Conservation (phyloP, 53 echinoderm and acorn worm species). For the Astropecten irregularis region DNA sequence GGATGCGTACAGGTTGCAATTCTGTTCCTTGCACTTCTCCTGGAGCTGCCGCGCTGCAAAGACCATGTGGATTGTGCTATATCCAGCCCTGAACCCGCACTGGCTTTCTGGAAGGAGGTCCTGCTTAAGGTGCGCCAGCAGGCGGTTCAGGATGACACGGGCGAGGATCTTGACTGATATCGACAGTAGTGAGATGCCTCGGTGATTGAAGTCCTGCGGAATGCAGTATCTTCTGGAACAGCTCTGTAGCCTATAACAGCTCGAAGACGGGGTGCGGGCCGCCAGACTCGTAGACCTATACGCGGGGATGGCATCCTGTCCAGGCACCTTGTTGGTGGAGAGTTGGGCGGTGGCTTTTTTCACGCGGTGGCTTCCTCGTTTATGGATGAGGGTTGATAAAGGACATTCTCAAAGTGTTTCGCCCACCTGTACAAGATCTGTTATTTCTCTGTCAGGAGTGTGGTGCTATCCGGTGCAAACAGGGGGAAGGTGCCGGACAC, state of each 20-base stretch:
- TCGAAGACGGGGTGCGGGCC: no score
- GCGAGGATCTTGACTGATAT: constrained; percentile 27
- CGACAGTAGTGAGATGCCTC: constrained; percentile 29
- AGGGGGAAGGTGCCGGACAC: neutral
- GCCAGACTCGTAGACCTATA: no score
- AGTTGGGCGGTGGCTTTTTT: neutral
- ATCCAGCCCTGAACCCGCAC: no score
- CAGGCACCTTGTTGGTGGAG: constrained; percentile 1
- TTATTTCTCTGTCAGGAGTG: constrained; percentile 19
- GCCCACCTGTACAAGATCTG: constrained; percentile 16
- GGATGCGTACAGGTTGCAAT: neutral
- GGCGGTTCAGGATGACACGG: no score
- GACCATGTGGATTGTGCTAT: no score
- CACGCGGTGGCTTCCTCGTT: neutral
- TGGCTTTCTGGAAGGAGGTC: no score
- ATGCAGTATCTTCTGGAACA: no score
- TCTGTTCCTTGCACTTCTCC: no score
- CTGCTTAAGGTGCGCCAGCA: no score
- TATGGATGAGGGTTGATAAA: constrained; percentile 27
- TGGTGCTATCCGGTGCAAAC: neutral
- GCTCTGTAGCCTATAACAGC: no score
- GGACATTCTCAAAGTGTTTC: constrained; percentile 3
- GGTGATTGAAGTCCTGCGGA: constrained; percentile 33
- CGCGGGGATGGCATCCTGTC: no score
- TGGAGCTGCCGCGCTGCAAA: no score